Evolutionary conservation across 2,113 vertebrate genomes (phyloP).

Genomic region (Sinocyclocheilus maitianheensis): DNA sequence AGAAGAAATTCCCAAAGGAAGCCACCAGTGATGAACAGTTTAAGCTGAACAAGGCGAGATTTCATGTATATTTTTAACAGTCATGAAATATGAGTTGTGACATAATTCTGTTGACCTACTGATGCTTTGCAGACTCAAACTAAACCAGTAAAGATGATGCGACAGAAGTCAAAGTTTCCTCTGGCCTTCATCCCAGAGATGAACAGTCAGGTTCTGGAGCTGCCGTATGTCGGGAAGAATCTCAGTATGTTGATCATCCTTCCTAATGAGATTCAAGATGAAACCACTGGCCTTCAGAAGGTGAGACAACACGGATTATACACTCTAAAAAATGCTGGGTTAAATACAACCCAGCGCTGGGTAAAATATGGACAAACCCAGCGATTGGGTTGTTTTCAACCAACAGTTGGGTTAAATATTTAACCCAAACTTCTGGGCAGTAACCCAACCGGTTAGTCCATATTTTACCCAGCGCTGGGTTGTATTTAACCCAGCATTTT

Average conservation of each 20-base stretch:
- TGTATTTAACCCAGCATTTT: too few relatives aligned
- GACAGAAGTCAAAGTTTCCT: slow-evolving; percentile 75
- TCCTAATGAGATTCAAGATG: slow-evolving; percentile 81
- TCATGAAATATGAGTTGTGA: background rate
- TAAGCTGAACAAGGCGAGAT: slow-evolving; percentile 67
- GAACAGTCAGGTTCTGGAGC: slow-evolving; percentile 81
- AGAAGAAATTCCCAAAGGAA: slow-evolving; percentile 73
- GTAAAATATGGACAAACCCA: too few relatives aligned
- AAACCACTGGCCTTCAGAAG: slow-evolving; percentile 85
- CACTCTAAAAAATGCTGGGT: too few relatives aligned
- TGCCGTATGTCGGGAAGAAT: slow-evolving; percentile 87
- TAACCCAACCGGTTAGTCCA: too few relatives aligned
- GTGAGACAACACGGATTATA: slow-evolving; percentile 66
- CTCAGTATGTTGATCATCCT: slow-evolving; percentile 94
- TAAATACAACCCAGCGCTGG: too few relatives aligned
- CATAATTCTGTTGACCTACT: background rate
- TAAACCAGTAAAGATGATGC: slow-evolving; percentile 89
- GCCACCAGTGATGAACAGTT: slow-evolving; percentile 75
- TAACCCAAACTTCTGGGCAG: too few relatives aligned
- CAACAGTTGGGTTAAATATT: too few relatives aligned
- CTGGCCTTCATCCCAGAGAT: slow-evolving; percentile 74
- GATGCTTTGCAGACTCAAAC: slow-evolving; percentile 76
- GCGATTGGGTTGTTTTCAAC: too few relatives aligned
- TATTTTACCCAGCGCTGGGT: too few relatives aligned
- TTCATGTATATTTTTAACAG: background rate